Conservation (phyloP, 2,113 vertebrate species). For the Tor tambroides region DNA sequence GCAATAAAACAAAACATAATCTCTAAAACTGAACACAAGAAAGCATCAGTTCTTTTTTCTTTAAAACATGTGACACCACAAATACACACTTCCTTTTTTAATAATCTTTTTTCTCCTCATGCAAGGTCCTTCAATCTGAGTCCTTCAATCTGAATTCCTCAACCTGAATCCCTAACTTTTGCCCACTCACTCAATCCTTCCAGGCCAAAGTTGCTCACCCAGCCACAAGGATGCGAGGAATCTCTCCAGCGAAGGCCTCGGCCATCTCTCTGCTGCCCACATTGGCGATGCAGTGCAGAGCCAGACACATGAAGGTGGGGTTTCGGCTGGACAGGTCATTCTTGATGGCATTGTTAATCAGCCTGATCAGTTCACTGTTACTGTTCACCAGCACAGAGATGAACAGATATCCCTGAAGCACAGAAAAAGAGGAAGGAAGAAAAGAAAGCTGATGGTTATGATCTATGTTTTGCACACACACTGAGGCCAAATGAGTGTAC, state of each 20-base stretch:
- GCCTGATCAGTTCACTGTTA: conserved; percentile 90
- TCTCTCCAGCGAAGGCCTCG: conserved; percentile 90
- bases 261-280: conserved; percentile 95
- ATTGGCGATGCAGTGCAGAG: conserved; percentile 92
- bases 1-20: not conserved
- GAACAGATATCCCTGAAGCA: conserved; percentile 87
- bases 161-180: not conserved
- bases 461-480: not conserved
- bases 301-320: conserved; percentile 96
- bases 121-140: not conserved
- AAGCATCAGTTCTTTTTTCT: not conserved
- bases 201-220: conserved; percentile 76
- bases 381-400: conserved; percentile 95
- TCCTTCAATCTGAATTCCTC: not conserved
- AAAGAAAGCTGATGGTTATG: not conserved
- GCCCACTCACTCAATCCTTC: not conserved
- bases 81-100: conserved; percentile 8
- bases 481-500: not conserved
- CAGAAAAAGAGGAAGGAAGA: conserved; percentile 7
- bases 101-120: not conserved
- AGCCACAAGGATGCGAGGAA: conserved; percentile 90
- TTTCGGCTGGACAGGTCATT: conserved; percentile 94
- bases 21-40: not conserved
- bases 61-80: not conserved
- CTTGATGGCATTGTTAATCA: conserved; percentile 95